Evolutionary conservation across 2,888 invertebrate species (phyloP).

Genomic region (Cryptocheilus praepositus): DNA sequence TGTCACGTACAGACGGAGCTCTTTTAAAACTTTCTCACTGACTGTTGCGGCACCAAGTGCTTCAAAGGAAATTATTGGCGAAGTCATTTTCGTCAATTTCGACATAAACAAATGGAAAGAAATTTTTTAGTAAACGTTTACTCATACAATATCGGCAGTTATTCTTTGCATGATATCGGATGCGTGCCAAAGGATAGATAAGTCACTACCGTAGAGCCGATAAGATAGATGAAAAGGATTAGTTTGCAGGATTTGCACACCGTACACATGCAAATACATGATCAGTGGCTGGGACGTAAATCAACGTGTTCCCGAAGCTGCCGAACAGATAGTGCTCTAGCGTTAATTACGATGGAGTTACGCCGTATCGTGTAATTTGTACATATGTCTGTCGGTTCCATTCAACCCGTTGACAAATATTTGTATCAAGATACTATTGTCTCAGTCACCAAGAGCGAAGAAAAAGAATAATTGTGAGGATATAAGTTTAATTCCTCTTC

Average conservation of each 20-base stretch:
- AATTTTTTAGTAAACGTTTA: no score
- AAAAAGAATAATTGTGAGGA: no score
- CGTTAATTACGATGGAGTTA: conserved; percentile 31
- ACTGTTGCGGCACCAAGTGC: conserved; percentile 1
- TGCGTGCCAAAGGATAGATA: neutral
- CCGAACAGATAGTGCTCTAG: conserved; percentile 7
- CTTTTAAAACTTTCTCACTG: conserved; percentile 27
- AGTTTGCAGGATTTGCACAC: neutral
- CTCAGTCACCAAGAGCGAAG: no score
- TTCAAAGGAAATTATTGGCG: neutral
- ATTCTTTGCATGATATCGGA: no score
- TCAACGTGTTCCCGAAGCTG: conserved; percentile 23
- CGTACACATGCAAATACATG: conserved; percentile 12
- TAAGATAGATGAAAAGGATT: no score
- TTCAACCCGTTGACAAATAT: no score
- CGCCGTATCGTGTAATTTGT: no score
- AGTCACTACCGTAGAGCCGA: neutral
- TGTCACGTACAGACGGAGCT: conserved; percentile 37
- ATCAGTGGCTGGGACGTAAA: conserved; percentile 24
- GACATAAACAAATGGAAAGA: no score
- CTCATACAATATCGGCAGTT: no score
- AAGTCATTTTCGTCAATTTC: neutral
- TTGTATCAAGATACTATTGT: no score
- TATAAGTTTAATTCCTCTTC: no score
- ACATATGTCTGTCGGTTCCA: no score